Evolutionary conservation across 2,888 invertebrate species (phyloP).

Genomic region (Apodemia mormo): DNA sequence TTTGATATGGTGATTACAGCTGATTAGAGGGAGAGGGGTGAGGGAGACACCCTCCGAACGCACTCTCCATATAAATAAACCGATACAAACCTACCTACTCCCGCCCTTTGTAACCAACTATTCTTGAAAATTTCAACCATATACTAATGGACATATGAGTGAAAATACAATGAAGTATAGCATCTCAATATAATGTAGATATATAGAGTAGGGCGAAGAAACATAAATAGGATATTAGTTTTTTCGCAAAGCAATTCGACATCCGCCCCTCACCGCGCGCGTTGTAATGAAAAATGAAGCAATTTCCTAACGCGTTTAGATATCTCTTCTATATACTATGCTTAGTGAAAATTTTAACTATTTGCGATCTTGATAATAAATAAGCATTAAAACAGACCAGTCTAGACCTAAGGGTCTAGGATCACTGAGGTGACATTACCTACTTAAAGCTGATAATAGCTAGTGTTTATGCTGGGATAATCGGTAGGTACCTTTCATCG

Average conservation of each 20-base stretch:
- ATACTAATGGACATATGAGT: conserved; percentile 49
- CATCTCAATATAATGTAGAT: conserved; percentile 36
- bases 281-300: conserved; percentile 72
- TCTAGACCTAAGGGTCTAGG: no score
- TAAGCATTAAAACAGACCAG: not conserved
- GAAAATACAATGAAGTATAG: conserved; percentile 36
- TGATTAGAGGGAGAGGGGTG: conserved; percentile 73
- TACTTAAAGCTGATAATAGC: no score
- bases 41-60: conserved; percentile 64
- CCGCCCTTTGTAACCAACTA: conserved; percentile 29
- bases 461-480: no score
- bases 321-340: conserved; percentile 31
- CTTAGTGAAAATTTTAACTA: not conserved
- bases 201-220: conserved; percentile 50
- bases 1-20: conserved; percentile 82
- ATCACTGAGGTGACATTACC: no score
- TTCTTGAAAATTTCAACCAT: conserved; percentile 42
- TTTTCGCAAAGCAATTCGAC: conserved; percentile 61
- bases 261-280: conserved; percentile 57
- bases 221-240: conserved; percentile 75
- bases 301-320: conserved; percentile 59
- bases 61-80: conserved; percentile 78
- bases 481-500: no score
- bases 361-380: not conserved
- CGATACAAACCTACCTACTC: conserved; percentile 52